Evolutionary conservation across 1,140 invertebrate genomes (phyloP), one percentile per base, ranked within the genome.

Genomic region (Carposina sasakii): DNA sequence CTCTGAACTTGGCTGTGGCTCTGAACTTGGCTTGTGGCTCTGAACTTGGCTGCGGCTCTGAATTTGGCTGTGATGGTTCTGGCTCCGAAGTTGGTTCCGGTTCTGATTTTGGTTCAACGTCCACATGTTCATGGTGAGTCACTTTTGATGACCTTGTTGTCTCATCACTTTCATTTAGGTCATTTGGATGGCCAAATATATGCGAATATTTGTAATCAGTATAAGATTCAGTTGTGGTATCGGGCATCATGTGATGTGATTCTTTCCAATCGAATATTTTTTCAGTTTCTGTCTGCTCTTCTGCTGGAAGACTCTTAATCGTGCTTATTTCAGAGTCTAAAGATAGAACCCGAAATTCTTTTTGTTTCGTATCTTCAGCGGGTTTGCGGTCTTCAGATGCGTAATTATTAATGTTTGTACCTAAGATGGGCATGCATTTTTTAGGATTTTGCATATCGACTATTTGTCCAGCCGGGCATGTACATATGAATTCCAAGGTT

Each of bases 401-500:
- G 9, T 3, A 8, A 9, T 39, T 15, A 10, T n/a, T 33, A 16
- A 16, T 13, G 3, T 8, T n/a, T 10, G 12, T 57, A 2, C 61
- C 63, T 43, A 73, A 60, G 15, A 76, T 40, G 13, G 48, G 28
- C 28, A 69, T 57, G 45, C 81, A 84, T 51, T 64, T 69, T 51
- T 82, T 76, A 6, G 82, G 70, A 33, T 78, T 77, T 21, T 65
- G 76, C 17, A 63, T 57, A 33, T 79, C 74, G 19, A 79, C 63
- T 1, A 85, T 81, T 58, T 81, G 72, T 37, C 84, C 79, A 41
- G 73, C 55, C n/a, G 90, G 90, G 75, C 95, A 97, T 6, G 72
- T 86, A 70, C 95, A 97, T 2, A 73, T 70, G 56, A 93, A 93
- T 47, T 89, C 85, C 21, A 89, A 65, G 2, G 67, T 71, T 2